Evolutionary conservation across 2,797 vertebrate genomes (phyloP).

Genomic region (Micrastur ruficollis): DNA sequence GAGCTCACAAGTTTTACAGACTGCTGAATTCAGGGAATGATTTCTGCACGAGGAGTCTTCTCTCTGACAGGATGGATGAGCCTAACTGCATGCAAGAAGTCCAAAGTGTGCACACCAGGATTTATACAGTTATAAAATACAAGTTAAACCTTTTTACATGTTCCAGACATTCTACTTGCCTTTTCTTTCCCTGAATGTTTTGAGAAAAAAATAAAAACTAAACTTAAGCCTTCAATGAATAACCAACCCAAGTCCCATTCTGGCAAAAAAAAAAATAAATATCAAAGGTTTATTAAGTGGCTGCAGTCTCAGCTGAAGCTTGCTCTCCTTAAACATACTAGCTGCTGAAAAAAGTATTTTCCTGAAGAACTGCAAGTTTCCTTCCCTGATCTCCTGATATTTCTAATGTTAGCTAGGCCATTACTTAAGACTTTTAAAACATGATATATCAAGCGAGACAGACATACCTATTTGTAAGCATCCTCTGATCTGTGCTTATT

Average conservation of each 20-base stretch:
- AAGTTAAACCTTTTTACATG: background rate
- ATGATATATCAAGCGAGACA: constrained; percentile 14
- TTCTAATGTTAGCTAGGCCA: background rate
- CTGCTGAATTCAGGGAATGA: background rate
- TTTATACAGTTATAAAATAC: background rate
- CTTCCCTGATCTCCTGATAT: background rate
- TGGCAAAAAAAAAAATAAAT: background rate
- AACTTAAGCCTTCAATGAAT: background rate
- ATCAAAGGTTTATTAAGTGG: background rate
- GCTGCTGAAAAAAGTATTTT: background rate
- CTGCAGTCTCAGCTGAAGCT: background rate
- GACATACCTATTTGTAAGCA: constrained; percentile 96
- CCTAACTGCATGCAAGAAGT: background rate
- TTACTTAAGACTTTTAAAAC: background rate
- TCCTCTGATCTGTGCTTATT: constrained; percentile 94
- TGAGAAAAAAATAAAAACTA: background rate
- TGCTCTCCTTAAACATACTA: background rate
- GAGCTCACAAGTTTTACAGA: background rate
- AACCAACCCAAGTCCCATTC: background rate
- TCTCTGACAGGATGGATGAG: background rate
- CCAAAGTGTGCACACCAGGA: background rate
- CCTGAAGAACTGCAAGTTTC: background rate
- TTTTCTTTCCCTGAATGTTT: background rate
- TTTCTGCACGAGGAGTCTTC: background rate
- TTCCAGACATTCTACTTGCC: background rate